Base-by-base conservation (phyloP, 1,140 invertebrate genomes). In the Rhagoletis zephyria region DNA sequence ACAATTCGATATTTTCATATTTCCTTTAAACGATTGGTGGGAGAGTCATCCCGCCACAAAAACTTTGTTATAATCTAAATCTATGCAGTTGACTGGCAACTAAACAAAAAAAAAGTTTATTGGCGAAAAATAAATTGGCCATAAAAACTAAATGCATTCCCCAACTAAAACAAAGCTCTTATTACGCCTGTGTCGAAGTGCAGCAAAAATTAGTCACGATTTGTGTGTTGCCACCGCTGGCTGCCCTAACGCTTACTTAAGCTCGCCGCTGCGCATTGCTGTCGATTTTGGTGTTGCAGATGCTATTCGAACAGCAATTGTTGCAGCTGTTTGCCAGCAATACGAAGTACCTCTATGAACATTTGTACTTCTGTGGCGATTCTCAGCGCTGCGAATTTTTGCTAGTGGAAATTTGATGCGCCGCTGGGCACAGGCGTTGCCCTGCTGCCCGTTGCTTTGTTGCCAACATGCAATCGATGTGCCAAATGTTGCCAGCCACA, bases 131-230 rank as follows among this genome's bases (percentile, higher is more conserved):
- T 3, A 74, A 48, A 48, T 0, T 14, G 45, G 40, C 67, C 30
- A 70, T 30, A 70, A 70, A 45, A 70, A 4, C 42, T 2, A 74
- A 74, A 81, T 56, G 45, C 74, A 42, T n/a, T 81, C 6, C 74
- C 51, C 74, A 81, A 40, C 51, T 5, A 3, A 16, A 67, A 67
- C 10, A 30, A 5, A 67, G 30, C 7, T 42, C 30, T 4, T 51
- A 14, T 77, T 45, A 48, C 12, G 74, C 48, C 45, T 56, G 74
- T 81, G 14, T 81, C 74, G 45, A 19, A 81, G 48, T 56, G 51
- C 74, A 81, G 16, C 45, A 81, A 81, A 81, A 81, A 81, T 51
- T 51, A 81, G 74, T 81, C 74, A 81, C 74, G 74, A 56, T 81
- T 81, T 48, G 12, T 51, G 74, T 81, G 74, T 30, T 81, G 74